These are phyloP conservation scores for Bursaphelenchus mucronatus DNA, from an alignment of 1,140 invertebrate genomes.

Conservation along the genomic window DNA sequence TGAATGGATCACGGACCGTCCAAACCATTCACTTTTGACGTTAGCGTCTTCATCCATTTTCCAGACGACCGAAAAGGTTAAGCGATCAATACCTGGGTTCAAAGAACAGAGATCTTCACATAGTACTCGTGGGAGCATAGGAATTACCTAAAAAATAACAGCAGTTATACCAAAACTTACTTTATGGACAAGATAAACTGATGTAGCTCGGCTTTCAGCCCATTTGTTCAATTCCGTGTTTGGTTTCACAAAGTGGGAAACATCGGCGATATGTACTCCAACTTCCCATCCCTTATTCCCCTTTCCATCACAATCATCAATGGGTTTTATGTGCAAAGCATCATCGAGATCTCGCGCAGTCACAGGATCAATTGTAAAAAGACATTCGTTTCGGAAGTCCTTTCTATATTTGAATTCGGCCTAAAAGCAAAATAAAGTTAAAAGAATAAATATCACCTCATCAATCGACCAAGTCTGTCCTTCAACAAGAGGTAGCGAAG, in stretches of 20 bases:
- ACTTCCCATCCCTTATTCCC: constrained; percentile 68
- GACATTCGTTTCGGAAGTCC: constrained; percentile 74
- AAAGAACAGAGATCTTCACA: constrained; percentile 79
- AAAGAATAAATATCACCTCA: constrained; percentile 19
- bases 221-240: constrained; percentile 74
- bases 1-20: constrained; percentile 81
- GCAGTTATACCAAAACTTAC: constrained; percentile 1
- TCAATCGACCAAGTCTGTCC: constrained; percentile 66
- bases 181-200: constrained; percentile 62
- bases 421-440: constrained; percentile 64
- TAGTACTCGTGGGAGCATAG: constrained; percentile 81
- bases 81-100: constrained; percentile 75
- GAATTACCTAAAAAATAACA: constrained; percentile 66
- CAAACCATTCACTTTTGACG: constrained; percentile 76
- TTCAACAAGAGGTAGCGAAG: constrained; percentile 65
- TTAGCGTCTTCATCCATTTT: constrained; percentile 79
- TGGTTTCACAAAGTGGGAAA: constrained; percentile 84
- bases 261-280: constrained; percentile 88
- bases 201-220: constrained; percentile 48
- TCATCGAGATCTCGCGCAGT: constrained; percentile 86
- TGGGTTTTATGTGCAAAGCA: constrained; percentile 76
- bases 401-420: constrained; percentile 62
- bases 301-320: constrained; percentile 69
- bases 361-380: constrained; percentile 89
- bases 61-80: constrained; percentile 91